A percentile compares a stretch with the other conserved stretches of the same genome.
phyloP scores from a whole-genome alignment of 2,113 vertebrate species.

The Felis chaus region DNA sequence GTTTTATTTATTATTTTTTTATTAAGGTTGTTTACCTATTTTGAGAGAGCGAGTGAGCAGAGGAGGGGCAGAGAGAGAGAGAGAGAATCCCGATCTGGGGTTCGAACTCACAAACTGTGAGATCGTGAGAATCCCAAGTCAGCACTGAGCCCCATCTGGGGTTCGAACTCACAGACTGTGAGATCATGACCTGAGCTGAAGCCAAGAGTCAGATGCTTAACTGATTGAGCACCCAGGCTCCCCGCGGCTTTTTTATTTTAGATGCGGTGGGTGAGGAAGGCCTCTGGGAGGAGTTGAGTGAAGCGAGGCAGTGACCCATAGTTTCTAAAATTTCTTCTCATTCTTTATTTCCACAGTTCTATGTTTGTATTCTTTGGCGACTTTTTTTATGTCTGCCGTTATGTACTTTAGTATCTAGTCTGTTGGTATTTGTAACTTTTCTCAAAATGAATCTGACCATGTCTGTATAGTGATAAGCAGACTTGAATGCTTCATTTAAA shows the following conservation, averaged over 20 bases:
- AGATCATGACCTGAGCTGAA: too few relatives aligned
- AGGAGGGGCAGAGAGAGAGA: too few relatives aligned
- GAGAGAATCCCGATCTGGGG: too few relatives aligned
- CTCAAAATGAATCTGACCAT: neutral
- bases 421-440: constrained; percentile 27
- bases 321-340: neutral
- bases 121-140: too few relatives aligned
- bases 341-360: neutral
- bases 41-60: too few relatives aligned
- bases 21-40: too few relatives aligned
- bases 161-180: too few relatives aligned
- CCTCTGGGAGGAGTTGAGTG: neutral
- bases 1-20: neutral
- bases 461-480: neutral
- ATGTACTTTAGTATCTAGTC: neutral
- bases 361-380: constrained; percentile 13
- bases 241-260: neutral
- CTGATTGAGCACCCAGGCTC: too few relatives aligned
- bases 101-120: too few relatives aligned
- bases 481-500: neutral
- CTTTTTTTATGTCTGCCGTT: neutral
- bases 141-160: too few relatives aligned
- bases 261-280: neutral
- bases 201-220: too few relatives aligned
- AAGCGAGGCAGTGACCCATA: neutral